Conservation (phyloP, 2,888 invertebrate genomes). For the Hirtodrosophila alboralis region DNA sequence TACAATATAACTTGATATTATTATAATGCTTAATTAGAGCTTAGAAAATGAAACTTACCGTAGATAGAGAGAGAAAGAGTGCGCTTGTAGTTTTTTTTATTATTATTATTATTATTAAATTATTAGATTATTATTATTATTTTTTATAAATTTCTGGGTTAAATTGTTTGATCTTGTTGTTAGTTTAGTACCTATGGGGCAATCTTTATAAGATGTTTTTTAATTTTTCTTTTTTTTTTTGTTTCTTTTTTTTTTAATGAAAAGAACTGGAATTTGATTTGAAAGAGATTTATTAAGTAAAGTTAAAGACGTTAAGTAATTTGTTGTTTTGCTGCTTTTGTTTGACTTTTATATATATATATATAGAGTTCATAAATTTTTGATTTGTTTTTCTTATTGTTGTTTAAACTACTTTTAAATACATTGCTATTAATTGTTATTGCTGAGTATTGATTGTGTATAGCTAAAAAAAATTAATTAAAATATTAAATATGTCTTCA, state of each 20-base stretch:
- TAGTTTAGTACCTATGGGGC: slow-evolving; percentile 61
- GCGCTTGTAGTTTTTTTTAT: slow-evolving; percentile 62
- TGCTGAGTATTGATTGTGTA: slow-evolving; percentile 35
- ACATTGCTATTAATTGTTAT: slow-evolving; percentile 33
- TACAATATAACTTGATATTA: slow-evolving; percentile 41
- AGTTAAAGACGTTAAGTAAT: slow-evolving; percentile 68
- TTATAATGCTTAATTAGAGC: slow-evolving; percentile 67
- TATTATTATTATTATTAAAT: slow-evolving; percentile 29
- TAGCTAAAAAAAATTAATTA: slow-evolving; percentile 9
- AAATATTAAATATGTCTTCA: slow-evolving; percentile 4
- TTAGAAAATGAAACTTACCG: slow-evolving; percentile 75
- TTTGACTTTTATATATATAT: slow-evolving; percentile 20
- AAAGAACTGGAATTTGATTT: slow-evolving; percentile 79
- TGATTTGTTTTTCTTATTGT: slow-evolving; percentile 25
- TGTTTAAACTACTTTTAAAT: slow-evolving; percentile 36
- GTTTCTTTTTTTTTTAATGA: slow-evolving; percentile 42
- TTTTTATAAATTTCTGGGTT: slow-evolving; percentile 32
- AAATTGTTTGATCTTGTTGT: slow-evolving; percentile 42
- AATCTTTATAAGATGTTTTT: slow-evolving; percentile 25
- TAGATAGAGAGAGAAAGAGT: slow-evolving; percentile 58
- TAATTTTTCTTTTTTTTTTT: no score
- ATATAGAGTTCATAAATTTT: slow-evolving; percentile 40
- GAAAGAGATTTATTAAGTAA: slow-evolving; percentile 79
- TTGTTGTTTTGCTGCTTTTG: slow-evolving; percentile 38
- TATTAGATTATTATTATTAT: slow-evolving; percentile 22